Base-by-base conservation (phyloP, 2,797 vertebrate genomes). In the Mus spretus region DNA sequence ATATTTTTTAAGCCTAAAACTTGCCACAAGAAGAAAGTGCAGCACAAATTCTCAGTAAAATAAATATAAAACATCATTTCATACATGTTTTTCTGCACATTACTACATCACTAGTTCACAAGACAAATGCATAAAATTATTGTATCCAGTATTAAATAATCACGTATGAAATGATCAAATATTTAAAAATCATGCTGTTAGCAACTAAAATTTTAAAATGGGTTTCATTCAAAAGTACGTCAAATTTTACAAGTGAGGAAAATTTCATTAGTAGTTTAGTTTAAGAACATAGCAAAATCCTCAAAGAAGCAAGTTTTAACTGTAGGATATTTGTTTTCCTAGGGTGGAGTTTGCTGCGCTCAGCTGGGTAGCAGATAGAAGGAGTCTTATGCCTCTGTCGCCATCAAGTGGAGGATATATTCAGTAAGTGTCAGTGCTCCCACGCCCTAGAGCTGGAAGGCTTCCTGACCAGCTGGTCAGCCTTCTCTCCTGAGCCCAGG, bases 351-450 rank as follows among this genome's bases (percentile, higher is more conserved):
- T 67, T 67, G 40, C 40, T n/a, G 44, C 19, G 6, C 37, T 44
- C 37, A n/a, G 28, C 72, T 22, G 11, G 55, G 19, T 13, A 10
- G 28, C 10, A 34, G 17, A 22, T 15, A 24, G 11, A 47, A 85
- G 20, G 4, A 10, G 72, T 34, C 57, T 97, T 83, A 82, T 75
- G 96, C n/a, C 83, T 98, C 97, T 98, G 96, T 95, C 92, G 97
- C 98, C 98, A 98, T 96, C 98, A 0, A 97, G 98, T 98, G 98
- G 96, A 78, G 80, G 44, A 19, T 81, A 59, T 65, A 53, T 53
- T 89, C 87, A 93, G 83, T 61, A 59, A 97, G 93, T 5, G 19
- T 77, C 40, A 47, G 40, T 11, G 40, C 22, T 74, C 37, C 37
- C 72, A 74, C 11, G 10, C 37, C 72, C 37, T 20, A 26, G 67